Evolutionary conservation across 2,113 vertebrate species (phyloP).

Genomic region (Sinocyclocheilus maitianheensis): DNA sequence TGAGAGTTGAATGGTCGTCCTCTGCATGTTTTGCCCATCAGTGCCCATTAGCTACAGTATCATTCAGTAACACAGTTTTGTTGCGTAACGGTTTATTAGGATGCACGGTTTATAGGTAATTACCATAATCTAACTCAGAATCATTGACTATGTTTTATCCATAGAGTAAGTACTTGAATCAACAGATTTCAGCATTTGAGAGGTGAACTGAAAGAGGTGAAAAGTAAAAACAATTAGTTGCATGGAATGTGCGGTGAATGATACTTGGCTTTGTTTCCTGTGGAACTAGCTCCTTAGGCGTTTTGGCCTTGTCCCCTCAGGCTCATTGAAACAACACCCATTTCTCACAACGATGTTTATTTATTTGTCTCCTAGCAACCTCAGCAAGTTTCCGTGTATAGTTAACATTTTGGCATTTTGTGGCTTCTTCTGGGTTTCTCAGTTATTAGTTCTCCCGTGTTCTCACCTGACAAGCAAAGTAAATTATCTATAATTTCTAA

Average conservation of each 20-base stretch:
- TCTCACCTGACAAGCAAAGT: conserved; percentile 59
- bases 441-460: conserved; percentile 71
- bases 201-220: conserved; percentile 43
- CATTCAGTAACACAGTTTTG: background rate
- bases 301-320: conserved; percentile 71
- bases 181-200: background rate
- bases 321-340: conserved; percentile 74
- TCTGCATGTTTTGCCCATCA: too few species aligned
- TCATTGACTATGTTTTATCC: background rate
- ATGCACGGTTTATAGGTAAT: background rate
- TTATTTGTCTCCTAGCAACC: conserved; percentile 74
- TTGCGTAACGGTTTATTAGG: background rate
- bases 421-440: conserved; percentile 34
- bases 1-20: too few species aligned
- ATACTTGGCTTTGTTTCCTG: conserved; percentile 74
- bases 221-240: conserved; percentile 72
- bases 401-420: conserved; percentile 41
- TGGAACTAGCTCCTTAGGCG: conserved; percentile 73
- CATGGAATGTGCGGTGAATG: conserved; percentile 70
- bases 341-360: conserved; percentile 71
- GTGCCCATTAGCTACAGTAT: background rate
- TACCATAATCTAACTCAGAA: background rate
- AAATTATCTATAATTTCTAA: conserved; percentile 58
- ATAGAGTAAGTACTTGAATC: background rate
- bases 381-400: conserved; percentile 67